Conservation (phyloP, 2,113 vertebrate species). For the Piaya cayana region DNA sequence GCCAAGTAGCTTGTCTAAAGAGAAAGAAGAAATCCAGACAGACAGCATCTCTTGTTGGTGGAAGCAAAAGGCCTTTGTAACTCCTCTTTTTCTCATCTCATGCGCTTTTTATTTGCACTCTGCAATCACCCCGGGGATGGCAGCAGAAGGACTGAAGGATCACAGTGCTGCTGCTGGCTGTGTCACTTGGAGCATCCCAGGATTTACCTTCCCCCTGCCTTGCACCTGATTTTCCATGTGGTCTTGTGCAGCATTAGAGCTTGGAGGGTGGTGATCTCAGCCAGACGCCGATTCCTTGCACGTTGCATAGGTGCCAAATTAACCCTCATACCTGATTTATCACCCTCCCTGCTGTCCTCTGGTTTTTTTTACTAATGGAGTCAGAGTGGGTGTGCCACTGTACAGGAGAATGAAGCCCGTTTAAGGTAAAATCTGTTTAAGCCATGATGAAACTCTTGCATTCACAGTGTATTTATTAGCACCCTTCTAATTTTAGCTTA, state of each 20-base stretch:
- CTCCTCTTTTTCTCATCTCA: neutral
- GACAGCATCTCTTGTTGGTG: neutral
- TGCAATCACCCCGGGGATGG: neutral
- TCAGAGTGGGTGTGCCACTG: neutral
- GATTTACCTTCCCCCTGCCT: neutral
- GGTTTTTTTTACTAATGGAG: neutral
- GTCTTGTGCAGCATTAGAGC: neutral
- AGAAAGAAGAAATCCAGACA: neutral
- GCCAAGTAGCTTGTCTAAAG: neutral
- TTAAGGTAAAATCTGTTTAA: neutral
- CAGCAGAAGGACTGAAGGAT: neutral
- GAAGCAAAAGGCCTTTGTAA: neutral
- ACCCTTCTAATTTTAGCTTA: neutral
- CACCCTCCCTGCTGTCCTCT: neutral
- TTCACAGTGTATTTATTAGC: neutral
- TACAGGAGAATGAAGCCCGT: neutral
- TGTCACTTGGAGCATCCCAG: neutral
- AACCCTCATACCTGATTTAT: neutral
- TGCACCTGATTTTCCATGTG: neutral
- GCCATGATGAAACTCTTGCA: neutral
- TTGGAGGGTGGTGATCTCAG: neutral
- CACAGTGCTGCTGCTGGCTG: neutral
- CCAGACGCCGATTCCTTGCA: neutral
- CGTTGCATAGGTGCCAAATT: neutral
- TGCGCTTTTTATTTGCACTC: neutral